Conservation (phyloP, 1,140 invertebrate species). For the Laodelphax striatellus region DNA sequence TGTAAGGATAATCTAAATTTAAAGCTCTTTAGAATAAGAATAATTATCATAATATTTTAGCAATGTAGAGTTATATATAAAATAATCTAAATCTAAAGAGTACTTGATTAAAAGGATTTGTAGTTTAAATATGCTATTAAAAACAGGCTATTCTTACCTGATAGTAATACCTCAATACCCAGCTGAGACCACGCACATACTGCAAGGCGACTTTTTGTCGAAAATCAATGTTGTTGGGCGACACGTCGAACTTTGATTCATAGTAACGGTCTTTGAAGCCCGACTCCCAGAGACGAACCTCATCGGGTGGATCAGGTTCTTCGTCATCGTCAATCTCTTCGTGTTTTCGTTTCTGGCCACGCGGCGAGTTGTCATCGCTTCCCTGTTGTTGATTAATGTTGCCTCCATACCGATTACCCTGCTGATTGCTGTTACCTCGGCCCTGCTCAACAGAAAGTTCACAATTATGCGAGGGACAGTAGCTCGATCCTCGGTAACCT, state of each 20-base stretch:
- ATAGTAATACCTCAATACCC: conserved; percentile 98
- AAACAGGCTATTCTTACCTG: conserved; percentile 46
- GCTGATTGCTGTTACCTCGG: neutral
- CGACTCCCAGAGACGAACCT: conserved; percentile 92
- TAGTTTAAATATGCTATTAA: no score
- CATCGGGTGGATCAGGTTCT: conserved; percentile 76
- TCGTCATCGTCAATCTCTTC: conserved; percentile 40
- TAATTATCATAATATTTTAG: no score
- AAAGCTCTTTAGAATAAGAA: no score
- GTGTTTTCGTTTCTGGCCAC: conserved; percentile 36
- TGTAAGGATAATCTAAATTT: no score
- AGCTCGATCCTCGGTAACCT: no score
- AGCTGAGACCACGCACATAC: conserved; percentile 92
- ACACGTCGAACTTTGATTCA: conserved; percentile 91
- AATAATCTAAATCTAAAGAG: neutral
- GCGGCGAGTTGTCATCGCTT: conserved; percentile 8
- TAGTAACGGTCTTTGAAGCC: conserved; percentile 98
- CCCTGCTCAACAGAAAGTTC: no score
- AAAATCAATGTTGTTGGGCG: conserved; percentile 68
- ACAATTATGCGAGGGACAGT: no score
- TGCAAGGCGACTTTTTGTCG: conserved; percentile 73
- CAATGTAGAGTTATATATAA: no score
- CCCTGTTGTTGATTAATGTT: neutral
- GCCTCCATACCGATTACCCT: neutral
- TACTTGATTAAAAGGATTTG: no score